phyloP scores from a whole-genome alignment of 2,113 vertebrate genomes.

The Crocuta crocuta region DNA sequence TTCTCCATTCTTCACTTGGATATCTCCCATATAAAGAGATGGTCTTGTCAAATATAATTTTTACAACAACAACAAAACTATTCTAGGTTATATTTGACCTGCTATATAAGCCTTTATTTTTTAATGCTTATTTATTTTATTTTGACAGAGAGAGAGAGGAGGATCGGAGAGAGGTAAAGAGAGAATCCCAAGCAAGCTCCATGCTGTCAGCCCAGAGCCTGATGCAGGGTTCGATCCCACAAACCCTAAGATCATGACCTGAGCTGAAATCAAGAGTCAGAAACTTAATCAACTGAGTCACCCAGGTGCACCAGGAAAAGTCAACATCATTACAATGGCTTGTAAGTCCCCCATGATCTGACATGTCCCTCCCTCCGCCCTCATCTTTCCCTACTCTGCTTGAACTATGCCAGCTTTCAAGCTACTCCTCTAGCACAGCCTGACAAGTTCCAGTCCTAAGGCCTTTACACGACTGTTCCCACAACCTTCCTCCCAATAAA shows the following conservation, averaged over 20 bases:
- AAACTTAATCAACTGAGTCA: too few species aligned
- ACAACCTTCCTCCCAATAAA: background rate
- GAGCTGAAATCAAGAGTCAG: too few species aligned
- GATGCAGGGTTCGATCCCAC: too few species aligned
- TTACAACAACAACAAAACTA: background rate
- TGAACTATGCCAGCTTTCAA: background rate
- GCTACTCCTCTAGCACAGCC: background rate
- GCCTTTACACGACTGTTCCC: background rate
- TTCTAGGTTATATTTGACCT: background rate
- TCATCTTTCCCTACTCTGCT: background rate
- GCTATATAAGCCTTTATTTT: background rate
- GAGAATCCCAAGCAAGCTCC: too few species aligned
- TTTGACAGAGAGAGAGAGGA: background rate
- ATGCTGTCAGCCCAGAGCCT: too few species aligned
- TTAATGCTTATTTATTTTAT: background rate
- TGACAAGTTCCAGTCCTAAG: background rate
- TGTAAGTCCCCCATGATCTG: background rate
- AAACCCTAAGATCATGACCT: too few species aligned
- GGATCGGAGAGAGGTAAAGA: too few species aligned
- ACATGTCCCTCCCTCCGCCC: too few species aligned
- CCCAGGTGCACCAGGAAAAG: background rate
- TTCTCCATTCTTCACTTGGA: background rate
- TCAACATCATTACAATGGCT: background rate
- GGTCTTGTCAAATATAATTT: background rate
- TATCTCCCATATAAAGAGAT: background rate